Conservation (phyloP, 2,888 invertebrate species). For the Ceramica pisi region DNA sequence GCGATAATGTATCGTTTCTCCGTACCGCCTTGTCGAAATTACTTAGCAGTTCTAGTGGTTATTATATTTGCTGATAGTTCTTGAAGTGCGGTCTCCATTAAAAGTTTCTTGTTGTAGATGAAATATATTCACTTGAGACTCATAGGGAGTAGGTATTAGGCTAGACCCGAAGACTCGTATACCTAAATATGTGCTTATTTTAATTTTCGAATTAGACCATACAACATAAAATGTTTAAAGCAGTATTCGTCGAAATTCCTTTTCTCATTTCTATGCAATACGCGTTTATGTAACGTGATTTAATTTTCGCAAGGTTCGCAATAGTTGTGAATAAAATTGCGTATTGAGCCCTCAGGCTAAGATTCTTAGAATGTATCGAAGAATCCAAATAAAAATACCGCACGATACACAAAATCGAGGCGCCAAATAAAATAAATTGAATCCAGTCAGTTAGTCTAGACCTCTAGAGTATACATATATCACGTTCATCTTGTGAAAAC, state of each 20-base stretch:
- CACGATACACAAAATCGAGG: constrained; percentile 47
- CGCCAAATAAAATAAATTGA: constrained; percentile 66
- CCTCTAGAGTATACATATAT: constrained; percentile 51
- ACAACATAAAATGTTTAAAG: constrained; percentile 3
- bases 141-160: neutral
- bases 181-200: neutral
- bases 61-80: constrained; percentile 17
- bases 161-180: neutral
- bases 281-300: constrained; percentile 45
- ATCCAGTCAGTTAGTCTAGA: constrained; percentile 57
- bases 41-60: constrained; percentile 24
- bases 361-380: constrained; percentile 53
- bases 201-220: neutral
- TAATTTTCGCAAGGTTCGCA: constrained; percentile 46
- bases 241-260: neutral
- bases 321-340: constrained; percentile 48
- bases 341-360: constrained; percentile 53
- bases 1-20: constrained; percentile 14
- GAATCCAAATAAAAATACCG: constrained; percentile 61
- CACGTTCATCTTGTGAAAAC: constrained; percentile 53
- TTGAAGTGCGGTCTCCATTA: constrained; percentile 15
- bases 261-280: constrained; percentile 31
- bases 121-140: neutral
- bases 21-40: constrained; percentile 19
- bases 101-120: constrained; percentile 8